These are phyloP conservation scores for Schlechtendalia chinensis DNA, from an alignment of 1,140 invertebrate genomes.

Conservation along the genomic window DNA sequence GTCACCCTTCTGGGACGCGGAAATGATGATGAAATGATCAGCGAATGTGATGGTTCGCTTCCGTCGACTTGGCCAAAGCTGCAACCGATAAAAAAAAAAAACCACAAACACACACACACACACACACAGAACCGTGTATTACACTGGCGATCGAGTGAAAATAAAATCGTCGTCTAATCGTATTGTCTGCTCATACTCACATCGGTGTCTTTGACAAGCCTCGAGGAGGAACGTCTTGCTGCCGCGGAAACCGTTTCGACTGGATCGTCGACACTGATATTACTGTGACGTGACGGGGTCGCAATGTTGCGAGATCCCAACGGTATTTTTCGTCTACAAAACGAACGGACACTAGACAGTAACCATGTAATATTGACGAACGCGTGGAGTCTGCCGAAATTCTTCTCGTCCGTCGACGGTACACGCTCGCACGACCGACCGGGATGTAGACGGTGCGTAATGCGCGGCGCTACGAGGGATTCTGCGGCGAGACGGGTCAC, in stretches of 20 bases:
- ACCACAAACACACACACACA: neutral
- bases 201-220: conserved; percentile 41
- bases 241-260: conserved; percentile 14
- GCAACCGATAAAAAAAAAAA: neutral
- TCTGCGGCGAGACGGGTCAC: no score
- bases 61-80: conserved; percentile 46
- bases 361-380: no score
- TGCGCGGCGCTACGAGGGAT: neutral
- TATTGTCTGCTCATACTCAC: conserved; percentile 4
- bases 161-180: neutral
- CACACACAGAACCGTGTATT: no score
- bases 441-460: neutral
- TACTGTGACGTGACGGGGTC: neutral
- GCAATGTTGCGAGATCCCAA: conserved; percentile 40
- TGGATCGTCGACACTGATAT: neutral
- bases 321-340: neutral
- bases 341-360: neutral
- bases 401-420: no score
- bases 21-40: conserved; percentile 32
- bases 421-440: no score
- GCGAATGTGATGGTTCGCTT: conserved; percentile 43
- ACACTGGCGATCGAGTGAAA: neutral
- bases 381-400: neutral
- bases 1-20: conserved; percentile 48
- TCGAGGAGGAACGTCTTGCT: neutral